Evolutionary conservation across 2,888 invertebrate species (phyloP), one percentile per base, ranked within the genome.

Genomic region (Metacarcinus magister): DNA sequence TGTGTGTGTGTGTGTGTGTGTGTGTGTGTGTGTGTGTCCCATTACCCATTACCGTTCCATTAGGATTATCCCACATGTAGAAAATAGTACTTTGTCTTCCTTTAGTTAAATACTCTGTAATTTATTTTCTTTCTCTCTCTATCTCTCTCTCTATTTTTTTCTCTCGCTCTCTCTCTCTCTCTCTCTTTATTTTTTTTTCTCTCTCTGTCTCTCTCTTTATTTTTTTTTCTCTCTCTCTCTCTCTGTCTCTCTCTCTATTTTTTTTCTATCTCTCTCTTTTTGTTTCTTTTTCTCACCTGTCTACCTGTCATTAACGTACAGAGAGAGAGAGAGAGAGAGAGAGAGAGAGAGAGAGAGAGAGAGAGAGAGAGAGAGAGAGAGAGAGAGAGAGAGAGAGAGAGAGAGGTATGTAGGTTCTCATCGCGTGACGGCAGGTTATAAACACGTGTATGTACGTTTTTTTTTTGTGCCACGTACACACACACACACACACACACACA

Each of bases 311-410:
- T 39, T 89, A 32, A 89, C 39, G 39, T 89, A 90, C 2, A 90
- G 23, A 91, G 23, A 91, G 43, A 91, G 43, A 91, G 43, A 91
- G 19, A 91, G 43, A 91, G 43, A 91, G 43, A 91, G 43, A 91
- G 43, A 91, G 43, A 91, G 43, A 91, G 43, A 91, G 43, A 91
- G 43, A 91, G 67, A 67, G 60, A 60, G 60, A 67, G 67, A 67
- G 67, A 67, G 67, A 67, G 67, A 67, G 67, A 67, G 67, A 67
- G 67, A 67, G 67, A 67, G 19, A 48, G 48, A 13, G 13, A 10
- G 48, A 48, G 48, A 48, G 48, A 48, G 48, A 48, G 48, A 7
- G 48, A 48, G 48, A 48, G 48, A 10, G 13, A 48, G 48, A 48
- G 48, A 48, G 48, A 13, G 67, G 4, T 4, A 67, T 13, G 19